Evolutionary conservation across 2,113 vertebrate species (phyloP).

Genomic region (Anolis sagrei): DNA sequence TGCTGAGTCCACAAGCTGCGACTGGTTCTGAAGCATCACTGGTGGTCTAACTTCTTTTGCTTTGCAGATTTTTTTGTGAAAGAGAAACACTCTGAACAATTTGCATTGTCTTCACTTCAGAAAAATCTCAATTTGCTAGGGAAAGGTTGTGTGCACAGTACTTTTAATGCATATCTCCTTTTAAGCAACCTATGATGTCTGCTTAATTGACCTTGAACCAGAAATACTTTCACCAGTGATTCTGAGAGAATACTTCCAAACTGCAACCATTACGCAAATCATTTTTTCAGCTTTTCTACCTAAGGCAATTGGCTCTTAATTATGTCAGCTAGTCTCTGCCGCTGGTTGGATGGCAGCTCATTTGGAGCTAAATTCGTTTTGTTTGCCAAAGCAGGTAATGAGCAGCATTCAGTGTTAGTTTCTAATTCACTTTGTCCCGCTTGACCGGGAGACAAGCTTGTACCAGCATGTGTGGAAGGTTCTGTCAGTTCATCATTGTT

Average conservation of each 20-base stretch:
- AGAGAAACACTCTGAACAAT: neutral
- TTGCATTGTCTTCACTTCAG: neutral
- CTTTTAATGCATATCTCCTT: neutral
- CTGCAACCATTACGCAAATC: neutral
- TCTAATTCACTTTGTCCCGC: constrained; percentile 24
- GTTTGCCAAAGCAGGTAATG: neutral
- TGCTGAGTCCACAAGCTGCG: too few relatives aligned
- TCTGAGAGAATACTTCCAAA: neutral
- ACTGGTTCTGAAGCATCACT: neutral
- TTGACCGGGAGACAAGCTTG: neutral
- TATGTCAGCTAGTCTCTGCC: neutral
- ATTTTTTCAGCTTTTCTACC: neutral
- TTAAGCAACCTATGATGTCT: neutral
- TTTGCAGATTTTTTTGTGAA: neutral
- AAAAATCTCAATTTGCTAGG: neutral
- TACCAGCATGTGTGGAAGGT: neutral
- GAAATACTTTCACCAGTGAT: neutral
- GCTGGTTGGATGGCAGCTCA: neutral
- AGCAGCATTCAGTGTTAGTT: constrained; percentile 20
- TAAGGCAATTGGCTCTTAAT: neutral
- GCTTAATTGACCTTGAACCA: neutral
- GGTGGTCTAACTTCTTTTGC: neutral
- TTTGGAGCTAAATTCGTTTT: constrained; percentile 15
- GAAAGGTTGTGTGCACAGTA: neutral
- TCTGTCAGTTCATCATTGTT: constrained; percentile 5